phyloP scores from a whole-genome alignment of 2,113 vertebrate genomes.

The Erythrocebus patas region DNA sequence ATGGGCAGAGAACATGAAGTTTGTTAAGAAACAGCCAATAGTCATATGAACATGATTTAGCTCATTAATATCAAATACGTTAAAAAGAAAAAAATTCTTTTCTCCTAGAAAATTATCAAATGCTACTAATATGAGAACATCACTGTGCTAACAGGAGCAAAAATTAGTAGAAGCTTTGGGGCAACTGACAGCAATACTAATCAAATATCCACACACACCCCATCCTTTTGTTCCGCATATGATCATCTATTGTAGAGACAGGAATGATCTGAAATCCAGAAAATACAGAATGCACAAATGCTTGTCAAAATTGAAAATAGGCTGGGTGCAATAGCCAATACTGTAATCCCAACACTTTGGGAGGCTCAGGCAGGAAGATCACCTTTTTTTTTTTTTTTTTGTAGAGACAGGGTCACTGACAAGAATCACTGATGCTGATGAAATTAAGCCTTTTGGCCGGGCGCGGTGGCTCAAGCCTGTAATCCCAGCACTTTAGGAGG shows the following conservation, averaged over 20 bases:
- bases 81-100: background rate
- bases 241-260: background rate
- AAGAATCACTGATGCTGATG: background rate
- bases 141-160: background rate
- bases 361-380: too few relatives aligned
- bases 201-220: background rate
- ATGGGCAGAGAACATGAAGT: background rate
- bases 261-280: background rate
- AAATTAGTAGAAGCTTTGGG: background rate
- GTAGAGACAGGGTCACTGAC: background rate
- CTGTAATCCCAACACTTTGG: too few relatives aligned
- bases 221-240: background rate
- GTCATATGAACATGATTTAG: background rate
- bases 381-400: too few relatives aligned
- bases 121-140: background rate
- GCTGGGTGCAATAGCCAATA: background rate
- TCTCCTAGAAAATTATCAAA: background rate
- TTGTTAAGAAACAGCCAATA: background rate
- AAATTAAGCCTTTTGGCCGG: background rate
- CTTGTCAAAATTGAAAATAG: background rate
- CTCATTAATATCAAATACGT: background rate
- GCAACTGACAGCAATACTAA: background rate
- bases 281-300: background rate
- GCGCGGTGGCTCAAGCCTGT: too few relatives aligned
- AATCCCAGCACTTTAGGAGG: too few relatives aligned